A percentile compares a stretch with the other conserved stretches of the same genome.
phyloP scores from a whole-genome alignment of 1,140 invertebrate genomes.

The Calosoma granatense region DNA sequence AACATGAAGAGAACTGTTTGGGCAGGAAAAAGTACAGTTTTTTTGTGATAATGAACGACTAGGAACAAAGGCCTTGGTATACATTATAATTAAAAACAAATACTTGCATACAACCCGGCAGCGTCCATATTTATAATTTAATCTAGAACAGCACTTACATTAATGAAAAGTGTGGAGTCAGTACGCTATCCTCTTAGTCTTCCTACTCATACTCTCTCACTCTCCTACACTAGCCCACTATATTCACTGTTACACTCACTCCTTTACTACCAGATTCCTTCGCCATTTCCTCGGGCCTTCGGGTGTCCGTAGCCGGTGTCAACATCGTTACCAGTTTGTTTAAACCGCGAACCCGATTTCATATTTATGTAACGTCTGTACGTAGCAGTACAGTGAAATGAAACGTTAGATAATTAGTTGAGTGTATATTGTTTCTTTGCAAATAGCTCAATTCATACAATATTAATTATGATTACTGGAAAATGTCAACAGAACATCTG shows the following conservation, averaged over 20 bases:
- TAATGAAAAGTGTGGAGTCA: neutral
- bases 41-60: neutral
- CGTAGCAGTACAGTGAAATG: too few species aligned
- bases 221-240: too few species aligned
- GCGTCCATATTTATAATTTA: slow-evolving; percentile 6
- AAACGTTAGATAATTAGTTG: too few species aligned
- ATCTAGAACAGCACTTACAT: slow-evolving; percentile 5
- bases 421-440: too few species aligned
- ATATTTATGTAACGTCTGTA: neutral
- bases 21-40: neutral
- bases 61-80: neutral
- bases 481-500: too few species aligned
- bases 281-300: neutral
- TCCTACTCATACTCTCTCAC: neutral
- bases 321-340: neutral
- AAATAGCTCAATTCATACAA: too few species aligned
- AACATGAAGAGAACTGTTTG: too few species aligned
- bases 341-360: neutral
- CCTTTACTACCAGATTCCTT: neutral
- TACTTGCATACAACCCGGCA: neutral
- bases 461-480: too few species aligned
- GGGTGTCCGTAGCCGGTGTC: neutral
- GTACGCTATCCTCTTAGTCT: neutral
- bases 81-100: slow-evolving; percentile 5
- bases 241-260: neutral